A percentile compares a stretch with the other conserved stretches of the same genome.
Conservation (phyloP, 2,113 vertebrate genomes). For the Cyanistes caeruleus region DNA sequence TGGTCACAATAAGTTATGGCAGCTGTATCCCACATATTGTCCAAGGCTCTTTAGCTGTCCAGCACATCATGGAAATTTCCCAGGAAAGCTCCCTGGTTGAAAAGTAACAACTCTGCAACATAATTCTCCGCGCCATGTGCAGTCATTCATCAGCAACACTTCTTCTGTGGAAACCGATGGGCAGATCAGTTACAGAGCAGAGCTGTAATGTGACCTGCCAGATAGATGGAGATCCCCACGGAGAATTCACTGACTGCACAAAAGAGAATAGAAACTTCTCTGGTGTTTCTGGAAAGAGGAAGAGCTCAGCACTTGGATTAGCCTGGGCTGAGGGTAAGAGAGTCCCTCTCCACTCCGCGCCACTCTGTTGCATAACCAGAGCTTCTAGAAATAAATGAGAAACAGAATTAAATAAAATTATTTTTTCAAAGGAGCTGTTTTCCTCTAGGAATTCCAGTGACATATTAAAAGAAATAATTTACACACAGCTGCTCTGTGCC, state of each 20-base stretch:
- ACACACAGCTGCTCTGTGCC: neutral
- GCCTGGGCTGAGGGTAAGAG: conserved; percentile 2
- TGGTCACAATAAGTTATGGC: conserved; percentile 55
- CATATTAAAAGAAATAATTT: conserved; percentile 33
- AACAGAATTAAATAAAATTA: conserved; percentile 21
- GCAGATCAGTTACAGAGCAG: conserved; percentile 64
- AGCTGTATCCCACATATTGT: conserved; percentile 10
- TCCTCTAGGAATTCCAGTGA: conserved; percentile 27
- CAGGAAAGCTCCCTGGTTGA: conserved; percentile 61
- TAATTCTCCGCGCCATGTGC: conserved; percentile 60
- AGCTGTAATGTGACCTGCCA: conserved; percentile 63
- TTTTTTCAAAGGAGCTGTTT: neutral
- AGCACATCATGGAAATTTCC: conserved; percentile 54
- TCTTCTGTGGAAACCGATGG: conserved; percentile 49
- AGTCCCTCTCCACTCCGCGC: neutral
- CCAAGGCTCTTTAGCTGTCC: conserved; percentile 50
- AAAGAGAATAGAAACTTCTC: conserved; percentile 37
- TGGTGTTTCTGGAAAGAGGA: conserved; percentile 48
- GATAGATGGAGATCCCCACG: conserved; percentile 42
- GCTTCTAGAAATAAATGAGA: conserved; percentile 40
- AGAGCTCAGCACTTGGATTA: neutral
- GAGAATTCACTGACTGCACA: conserved; percentile 49
- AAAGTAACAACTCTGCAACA: conserved; percentile 67
- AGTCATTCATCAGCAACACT: conserved; percentile 71
- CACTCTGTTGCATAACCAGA: neutral